Base-by-base conservation (phyloP, 2,113 vertebrate genomes). In the Aegypius monachus region DNA sequence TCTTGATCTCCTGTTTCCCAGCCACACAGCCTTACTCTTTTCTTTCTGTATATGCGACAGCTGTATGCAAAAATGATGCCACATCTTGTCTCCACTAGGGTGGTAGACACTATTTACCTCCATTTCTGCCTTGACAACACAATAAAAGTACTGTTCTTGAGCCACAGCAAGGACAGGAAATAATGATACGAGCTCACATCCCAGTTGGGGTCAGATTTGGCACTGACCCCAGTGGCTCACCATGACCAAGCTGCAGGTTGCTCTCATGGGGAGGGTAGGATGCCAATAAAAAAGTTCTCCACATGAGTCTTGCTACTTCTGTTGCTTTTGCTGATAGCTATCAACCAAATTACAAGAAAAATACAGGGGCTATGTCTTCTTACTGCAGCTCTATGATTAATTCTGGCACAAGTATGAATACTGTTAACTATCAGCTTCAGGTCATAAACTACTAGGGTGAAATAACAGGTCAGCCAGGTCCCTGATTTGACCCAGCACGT, bases 41-140 rank as follows among this genome's bases (percentile, higher is more conserved):
- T 86, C 68, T 78, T 79, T 68, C 94, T 88, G 31, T 38, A 47
- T 63, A 36, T 55, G 43, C 0, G 4, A 86, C 81, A 94, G 84
- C 86, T 93, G 61, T 62, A 73, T 80, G 81, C 83, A 96, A 94
- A 95, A 88, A 86, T 89, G 13, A 81, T 86, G 86, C 78, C 65
- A 67, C 17, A n/a, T 86, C 59, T 85, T 56, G 31, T 84, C 23
- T 66, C 40, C 38, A 40, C 48, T 56, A 58, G 59, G n/a, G 55
- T 92, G 45, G 19, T 72, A 95, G 75, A 86, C 50, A 65, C 62
- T 91, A 36, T 94, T 91, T 94, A 50, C 56, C 36, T 78, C 65
- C 27, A 18, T 61, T 90, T 62, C 72, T 94, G 80, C 47, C 36
- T 61, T 59, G 31, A 50, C 45, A 96, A 53, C 34, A 58, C 75